Percentiles rank a stretch among this genome's conserved stretches.
Evolutionary conservation across 2,113 vertebrate genomes (phyloP).

Genomic region (Hydrochoerus hydrochaeris): DNA sequence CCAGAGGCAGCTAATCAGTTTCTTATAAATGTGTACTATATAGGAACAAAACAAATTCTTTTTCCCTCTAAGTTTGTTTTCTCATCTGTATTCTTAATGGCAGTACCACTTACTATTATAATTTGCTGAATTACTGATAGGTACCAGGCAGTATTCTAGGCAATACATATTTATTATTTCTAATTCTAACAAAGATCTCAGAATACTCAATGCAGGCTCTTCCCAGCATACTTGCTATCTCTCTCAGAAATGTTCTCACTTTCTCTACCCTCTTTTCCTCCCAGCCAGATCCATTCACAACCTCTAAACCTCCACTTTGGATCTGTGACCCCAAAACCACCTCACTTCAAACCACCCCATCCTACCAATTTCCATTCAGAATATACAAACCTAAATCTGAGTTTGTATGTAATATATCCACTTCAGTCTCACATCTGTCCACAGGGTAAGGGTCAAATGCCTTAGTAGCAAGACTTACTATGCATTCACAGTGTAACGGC

Average conservation of each 20-base stretch:
- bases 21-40: neutral
- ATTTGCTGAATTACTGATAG: conserved; percentile 42
- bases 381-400: neutral
- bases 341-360: neutral
- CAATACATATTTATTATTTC: conserved; percentile 52
- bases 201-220: conserved; percentile 31
- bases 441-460: neutral
- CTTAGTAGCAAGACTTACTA: neutral
- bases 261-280: neutral
- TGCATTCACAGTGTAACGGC: neutral
- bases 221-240: neutral
- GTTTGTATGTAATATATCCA: neutral
- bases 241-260: neutral
- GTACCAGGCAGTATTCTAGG: neutral
- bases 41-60: neutral
- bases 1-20: neutral
- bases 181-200: conserved; percentile 48
- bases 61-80: neutral
- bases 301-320: neutral
- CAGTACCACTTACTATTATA: neutral
- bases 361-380: neutral
- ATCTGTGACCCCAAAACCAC: neutral
- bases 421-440: neutral
- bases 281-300: neutral
- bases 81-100: conserved; percentile 5